Percentiles rank a stretch among this genome's conserved stretches.
Conservation (phyloP, 2,888 invertebrate species). For the Acanthosoma haemorrhoidale region DNA sequence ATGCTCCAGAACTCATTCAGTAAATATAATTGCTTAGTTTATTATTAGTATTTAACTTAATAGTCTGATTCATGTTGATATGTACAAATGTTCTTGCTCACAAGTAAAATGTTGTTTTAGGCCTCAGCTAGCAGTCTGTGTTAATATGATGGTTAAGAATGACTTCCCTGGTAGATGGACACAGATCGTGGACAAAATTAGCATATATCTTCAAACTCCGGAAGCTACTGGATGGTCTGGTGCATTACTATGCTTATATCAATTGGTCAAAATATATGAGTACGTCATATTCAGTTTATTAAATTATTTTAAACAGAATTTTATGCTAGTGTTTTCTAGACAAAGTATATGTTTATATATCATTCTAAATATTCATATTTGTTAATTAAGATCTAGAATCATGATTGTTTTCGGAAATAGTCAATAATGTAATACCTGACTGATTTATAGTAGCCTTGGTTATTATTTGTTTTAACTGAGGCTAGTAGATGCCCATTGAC, state of each 20-base stretch:
- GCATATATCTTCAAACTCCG: constrained; percentile 85
- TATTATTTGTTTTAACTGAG: no score
- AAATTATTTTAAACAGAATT: no score
- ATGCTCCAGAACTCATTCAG: constrained; percentile 82
- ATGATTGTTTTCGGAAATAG: no score
- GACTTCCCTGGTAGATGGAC: constrained; percentile 96
- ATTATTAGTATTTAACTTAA: neutral
- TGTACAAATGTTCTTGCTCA: neutral
- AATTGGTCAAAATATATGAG: constrained; percentile 86
- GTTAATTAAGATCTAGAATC: no score
- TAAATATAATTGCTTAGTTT: constrained; percentile 41
- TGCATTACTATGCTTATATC: constrained; percentile 83
- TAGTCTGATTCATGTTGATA: neutral
- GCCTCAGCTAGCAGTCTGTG: constrained; percentile 85
- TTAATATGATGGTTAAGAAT: constrained; percentile 86
- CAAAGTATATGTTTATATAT: no score
- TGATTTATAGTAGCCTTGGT: no score
- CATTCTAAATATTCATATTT: no score
- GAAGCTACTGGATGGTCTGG: constrained; percentile 85
- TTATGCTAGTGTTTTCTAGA: no score
- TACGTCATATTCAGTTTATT: constrained; percentile 47
- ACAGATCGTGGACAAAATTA: constrained; percentile 91
- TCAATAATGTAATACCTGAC: no score
- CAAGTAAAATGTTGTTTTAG: constrained; percentile 48
- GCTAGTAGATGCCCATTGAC: no score